Evolutionary conservation across 2,113 vertebrate genomes (phyloP), one percentile per base, ranked within the genome.

Genomic region (Psephotus haematonotus): DNA sequence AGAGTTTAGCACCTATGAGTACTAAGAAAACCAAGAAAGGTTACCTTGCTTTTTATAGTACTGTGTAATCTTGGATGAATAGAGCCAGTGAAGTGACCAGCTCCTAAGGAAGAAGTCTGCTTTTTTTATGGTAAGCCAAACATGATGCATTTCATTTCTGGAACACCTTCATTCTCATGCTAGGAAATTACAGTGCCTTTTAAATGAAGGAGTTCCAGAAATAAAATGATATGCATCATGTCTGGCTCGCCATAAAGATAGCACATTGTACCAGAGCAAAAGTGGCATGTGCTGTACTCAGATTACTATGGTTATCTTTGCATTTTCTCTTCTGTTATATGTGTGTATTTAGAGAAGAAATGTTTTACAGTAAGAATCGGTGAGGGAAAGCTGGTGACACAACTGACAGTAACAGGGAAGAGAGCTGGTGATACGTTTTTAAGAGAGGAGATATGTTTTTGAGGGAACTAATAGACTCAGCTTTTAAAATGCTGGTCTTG

Each of bases 171-270:
- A 4, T 84, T 29, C 83, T n/a, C 43, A 18, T 95, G 75, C 94
- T 93, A 70, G 95, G 78, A 97, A 97, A 75, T 90, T 47, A 28
- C 37, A 3, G 53, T 52, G 57, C 24, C 90, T 96, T 82, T 92
- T 82, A 93, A 93, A 50, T 39, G 79, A 79, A 82, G 63, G 50
- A 57, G 63, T 72, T 88, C 62, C 93, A 85, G 91, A 86, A 95
- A 96, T 92, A 78, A 93, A 85, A 77, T 39, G 5, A 47, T 23
- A 7, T 57, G 69, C 78, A 82, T 75, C 19, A 11, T 31, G 80
- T 79, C 92, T 94, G 91, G 60, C 74, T 93, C 3, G 1, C 88
- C 63, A 11, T 71, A 68, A 96, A 92, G 76, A 49, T 0, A 76
- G 44, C 63, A 37, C 39, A 5, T 31, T 67, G 90, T 71, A 28